A percentile compares a stretch with the other conserved stretches of the same genome.
phyloP scores from a whole-genome alignment of 2,888 invertebrate species.

The Tribolium freemani region DNA sequence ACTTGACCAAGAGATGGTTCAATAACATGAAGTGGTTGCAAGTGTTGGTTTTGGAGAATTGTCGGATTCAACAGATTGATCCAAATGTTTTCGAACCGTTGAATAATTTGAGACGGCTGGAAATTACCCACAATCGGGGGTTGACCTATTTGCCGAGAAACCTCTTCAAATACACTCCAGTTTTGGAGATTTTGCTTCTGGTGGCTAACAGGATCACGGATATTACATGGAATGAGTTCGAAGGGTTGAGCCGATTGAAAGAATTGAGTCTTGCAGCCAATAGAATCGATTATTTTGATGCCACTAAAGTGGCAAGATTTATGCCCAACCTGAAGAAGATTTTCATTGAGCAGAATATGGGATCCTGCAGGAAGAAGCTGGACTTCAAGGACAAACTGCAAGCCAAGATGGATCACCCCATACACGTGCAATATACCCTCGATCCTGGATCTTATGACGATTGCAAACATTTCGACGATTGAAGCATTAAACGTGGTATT shows the following conservation, averaged over 20 bases:
- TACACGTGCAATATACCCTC: neutral
- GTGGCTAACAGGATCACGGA: neutral
- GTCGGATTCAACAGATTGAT: neutral
- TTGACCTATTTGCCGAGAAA: neutral
- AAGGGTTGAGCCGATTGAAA: neutral
- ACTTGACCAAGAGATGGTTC: neutral
- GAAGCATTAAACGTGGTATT: neutral
- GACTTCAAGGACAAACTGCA: neutral
- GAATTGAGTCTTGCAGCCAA: neutral
- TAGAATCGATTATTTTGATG: constrained; percentile 11
- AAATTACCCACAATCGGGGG: neutral
- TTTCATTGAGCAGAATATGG: neutral
- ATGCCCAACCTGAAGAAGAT: constrained; percentile 7
- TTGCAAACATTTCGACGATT: neutral
- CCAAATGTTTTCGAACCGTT: neutral
- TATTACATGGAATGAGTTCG: constrained; percentile 20
- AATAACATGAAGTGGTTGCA: neutral
- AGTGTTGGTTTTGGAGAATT: neutral
- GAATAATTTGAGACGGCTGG: neutral
- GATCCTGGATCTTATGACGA: neutral
- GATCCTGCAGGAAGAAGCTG: neutral
- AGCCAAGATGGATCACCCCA: neutral
- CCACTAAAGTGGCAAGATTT: neutral
- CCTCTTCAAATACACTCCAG: neutral
- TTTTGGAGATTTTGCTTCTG: neutral